Evolutionary conservation across 2,113 vertebrate genomes (phyloP), one percentile per base, ranked within the genome.

Genomic region (Phylloscopus trochilus): DNA sequence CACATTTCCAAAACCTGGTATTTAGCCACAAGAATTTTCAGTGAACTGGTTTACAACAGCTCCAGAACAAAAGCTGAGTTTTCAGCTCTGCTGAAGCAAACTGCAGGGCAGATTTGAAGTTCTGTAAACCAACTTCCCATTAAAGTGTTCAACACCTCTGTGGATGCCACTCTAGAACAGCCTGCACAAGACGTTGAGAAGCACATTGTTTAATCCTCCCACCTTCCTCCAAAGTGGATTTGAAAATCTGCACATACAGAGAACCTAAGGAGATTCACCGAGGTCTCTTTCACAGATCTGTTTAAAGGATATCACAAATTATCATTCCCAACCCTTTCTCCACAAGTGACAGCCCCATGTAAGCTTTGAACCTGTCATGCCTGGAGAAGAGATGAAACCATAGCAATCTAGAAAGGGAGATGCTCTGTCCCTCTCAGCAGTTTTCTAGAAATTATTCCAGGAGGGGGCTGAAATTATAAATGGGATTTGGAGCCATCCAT

Each of bases 391-490:
- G 51, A 39, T 37, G 28, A 83, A 69, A 41, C 10, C 26, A 28
- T 0, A 27, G 43, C 3, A 16, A 23, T 37, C 41, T 39, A 58
- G 23, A 62, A 52, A 47, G 9, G 14, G 22, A 69, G 4, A 66
- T 74, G 11, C 24, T 12, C 7, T 80, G 28, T 21, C 4, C 10
- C 30, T 12, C 18, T 52, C n/a, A 47, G 52, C 18, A 77, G 11
- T 28, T 52, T 62, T 41, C 51, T 62, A 58, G 27, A 69, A 79
- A 39, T 77, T 60, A 70, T 23, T 47, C 2, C 12, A 24, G 9
- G 39, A 39, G 6, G 2, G 2, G 3, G 3, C 18, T 44, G 49
- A 83, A 43, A 69, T 33, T 39, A 0, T 11, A 66, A 73, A 1
- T 20, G 26, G 31, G 22, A 89, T 77, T 59, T 58, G 18, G 55